These are phyloP conservation scores for Parnassius orleans DNA, from an alignment of 2,888 invertebrate species.

Conservation along the genomic window DNA sequence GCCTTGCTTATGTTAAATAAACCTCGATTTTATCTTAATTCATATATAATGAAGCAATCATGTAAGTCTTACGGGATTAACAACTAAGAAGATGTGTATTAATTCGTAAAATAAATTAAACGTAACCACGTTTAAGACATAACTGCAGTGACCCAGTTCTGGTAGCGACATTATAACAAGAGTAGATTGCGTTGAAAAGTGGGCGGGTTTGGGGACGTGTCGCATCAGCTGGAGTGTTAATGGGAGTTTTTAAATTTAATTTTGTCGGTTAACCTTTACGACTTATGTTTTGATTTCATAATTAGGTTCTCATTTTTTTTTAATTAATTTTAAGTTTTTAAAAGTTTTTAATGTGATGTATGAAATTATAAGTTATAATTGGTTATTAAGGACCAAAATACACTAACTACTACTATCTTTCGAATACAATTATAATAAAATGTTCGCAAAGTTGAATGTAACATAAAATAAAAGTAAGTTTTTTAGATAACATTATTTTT, in stretches of 20 bases:
- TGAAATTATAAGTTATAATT: too few relatives aligned
- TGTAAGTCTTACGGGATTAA: constrained; percentile 24
- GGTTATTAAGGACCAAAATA: too few relatives aligned
- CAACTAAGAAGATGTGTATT: constrained; percentile 40
- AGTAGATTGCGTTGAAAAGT: constrained; percentile 31
- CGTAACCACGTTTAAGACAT: constrained; percentile 51
- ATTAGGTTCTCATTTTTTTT: constrained; percentile 6
- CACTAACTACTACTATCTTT: too few relatives aligned
- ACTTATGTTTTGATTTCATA: constrained; percentile 21
- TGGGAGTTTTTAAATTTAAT: constrained; percentile 42
- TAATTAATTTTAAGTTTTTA: constrained; percentile 7
- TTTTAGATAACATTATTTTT: too few relatives aligned
- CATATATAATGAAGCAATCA: constrained; percentile 31
- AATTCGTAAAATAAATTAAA: constrained; percentile 61
- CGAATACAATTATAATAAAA: too few relatives aligned
- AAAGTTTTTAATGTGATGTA: too few relatives aligned
- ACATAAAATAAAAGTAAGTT: too few relatives aligned
- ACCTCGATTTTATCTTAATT: background rate
- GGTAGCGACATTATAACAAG: constrained; percentile 40
- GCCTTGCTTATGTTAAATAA: background rate
- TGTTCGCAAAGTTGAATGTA: too few relatives aligned
- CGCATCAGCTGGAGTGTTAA: constrained; percentile 36
- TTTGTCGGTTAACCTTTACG: constrained; percentile 34
- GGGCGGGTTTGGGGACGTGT: constrained; percentile 37
- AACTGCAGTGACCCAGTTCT: constrained; percentile 66